Evolutionary conservation across 64 coral and sea anemone genomes (phyloP), one percentile per base, ranked within the genome.

Genomic region (Stichodactyla helianthus): DNA sequence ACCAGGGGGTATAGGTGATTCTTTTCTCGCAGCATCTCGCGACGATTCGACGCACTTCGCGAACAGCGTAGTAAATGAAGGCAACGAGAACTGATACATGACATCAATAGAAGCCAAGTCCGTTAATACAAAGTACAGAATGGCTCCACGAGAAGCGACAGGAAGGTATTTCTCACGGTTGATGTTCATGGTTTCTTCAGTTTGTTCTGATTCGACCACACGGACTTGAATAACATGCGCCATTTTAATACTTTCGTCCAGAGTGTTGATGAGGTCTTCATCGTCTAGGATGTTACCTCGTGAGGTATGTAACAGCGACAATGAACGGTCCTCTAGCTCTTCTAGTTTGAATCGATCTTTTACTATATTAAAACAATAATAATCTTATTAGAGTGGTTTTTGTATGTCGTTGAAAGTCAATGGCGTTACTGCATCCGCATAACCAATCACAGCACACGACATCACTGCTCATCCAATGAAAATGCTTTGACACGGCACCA

Each of bases 261-360:
- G 78, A 19, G 95, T 98, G 6, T 87, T 79, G 83, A 98, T 92
- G 20, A 98, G 95, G 51, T 94, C 95, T 84, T 94, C 89, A 62
- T 98, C 95, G 87, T 98, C 95, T 15, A 98, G 85, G 79, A 98
- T 98, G 77, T 98, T 98, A n/a, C 95, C 95, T 13, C 88, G 87
- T 5, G 95, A 98, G 23, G 89, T 79, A 65, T 98, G 92, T 19
- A 98, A 85, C 51, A 94, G 85, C 17, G 92, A 89, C 67, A 98
- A 60, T 7, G 91, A 92, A 54, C 94, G 87, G 55, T 97, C 91
- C 78, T 97, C 94, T 26, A 97, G 77, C 62, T 97, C 94, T 89
- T 90, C 86, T 59, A 97, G 83, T 84, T 93, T 97, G 22, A 84
- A 97, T 0, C 94, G 85, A 84, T 97, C 94, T 18, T 89, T 93